These are phyloP conservation scores for Oncorhynchus clarkii DNA, from an alignment of 2,113 vertebrate species.

Conservation along the genomic window DNA sequence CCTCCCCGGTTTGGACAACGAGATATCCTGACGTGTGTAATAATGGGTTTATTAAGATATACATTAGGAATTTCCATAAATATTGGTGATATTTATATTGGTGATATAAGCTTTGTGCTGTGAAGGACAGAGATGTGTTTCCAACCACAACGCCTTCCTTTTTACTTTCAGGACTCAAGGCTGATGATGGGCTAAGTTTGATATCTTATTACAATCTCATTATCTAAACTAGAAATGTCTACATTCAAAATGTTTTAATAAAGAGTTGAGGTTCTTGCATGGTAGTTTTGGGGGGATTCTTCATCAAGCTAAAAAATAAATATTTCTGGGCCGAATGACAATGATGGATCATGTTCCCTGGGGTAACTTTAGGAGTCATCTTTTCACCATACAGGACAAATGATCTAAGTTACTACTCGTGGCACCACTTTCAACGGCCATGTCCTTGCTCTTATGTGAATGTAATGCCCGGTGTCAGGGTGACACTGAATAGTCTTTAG, in stretches of 20 bases:
- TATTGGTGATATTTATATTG: too few relatives aligned
- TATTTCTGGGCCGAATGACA: conserved; percentile 26
- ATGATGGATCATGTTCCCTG: conserved; percentile 39
- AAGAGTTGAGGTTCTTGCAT: neutral
- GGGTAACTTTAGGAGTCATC: conserved; percentile 23
- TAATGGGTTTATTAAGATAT: too few relatives aligned
- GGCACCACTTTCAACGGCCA: conserved; percentile 39
- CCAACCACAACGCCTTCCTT: neutral
- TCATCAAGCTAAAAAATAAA: conserved; percentile 12
- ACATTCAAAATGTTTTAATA: neutral
- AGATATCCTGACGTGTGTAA: too few relatives aligned
- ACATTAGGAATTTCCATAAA: too few relatives aligned
- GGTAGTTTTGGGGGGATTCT: neutral
- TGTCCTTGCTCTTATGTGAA: conserved; percentile 37
- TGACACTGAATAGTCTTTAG: conserved; percentile 17
- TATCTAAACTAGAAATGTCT: neutral
- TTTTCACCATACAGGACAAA: conserved; percentile 23
- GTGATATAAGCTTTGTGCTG: neutral
- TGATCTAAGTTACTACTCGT: conserved; percentile 40
- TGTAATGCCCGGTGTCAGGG: conserved; percentile 39
- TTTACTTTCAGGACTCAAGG: neutral
- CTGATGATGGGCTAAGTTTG: neutral
- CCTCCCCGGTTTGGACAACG: neutral
- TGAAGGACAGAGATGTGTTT: neutral
- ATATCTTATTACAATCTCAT: neutral